Base-by-base conservation (phyloP, 2,888 invertebrate species). In the Athalia circularis region DNA sequence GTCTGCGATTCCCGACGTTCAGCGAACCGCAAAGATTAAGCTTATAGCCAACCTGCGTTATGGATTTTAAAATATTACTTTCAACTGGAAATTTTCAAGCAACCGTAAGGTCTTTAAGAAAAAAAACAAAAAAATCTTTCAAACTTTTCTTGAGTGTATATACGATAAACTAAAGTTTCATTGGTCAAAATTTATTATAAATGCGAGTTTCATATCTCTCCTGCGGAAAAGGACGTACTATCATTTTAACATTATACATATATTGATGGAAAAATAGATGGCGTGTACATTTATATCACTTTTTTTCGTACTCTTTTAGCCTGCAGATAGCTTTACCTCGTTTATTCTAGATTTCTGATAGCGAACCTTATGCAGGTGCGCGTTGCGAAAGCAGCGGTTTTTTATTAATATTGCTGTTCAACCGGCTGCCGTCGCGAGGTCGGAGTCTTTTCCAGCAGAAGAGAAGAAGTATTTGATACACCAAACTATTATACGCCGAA, bases 401-500 rank as follows among this genome's bases (percentile, higher is more conserved):
- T 75, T 75, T 62, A 75, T 75, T 75, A 75, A 52, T 57, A 75
- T 75, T 75, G 62, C 75, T 15, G 29, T 52, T 61, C 50, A 13
- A 62, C 50, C 50, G 62, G 29, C 75, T 75, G 75, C 50, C 75
- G 75, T 62, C 50, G 6, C 47, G 62, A 29, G 29, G 29, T 29
- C 29, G 29, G 29, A 29, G 29, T 29, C 29, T 45, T 62, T 75
- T 11, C 72, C 65, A 8, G 9, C n/a, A n/a, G 54, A n/a, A 61
- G n/a, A 43, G 68, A 47, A 29, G 54, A 50, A 43, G 75, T 48
- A 75, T 75, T 75, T 75, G 75, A 75, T 62, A 75, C 75, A 75
- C 75, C 62, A 62, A 62, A 75, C 62, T 62, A 29, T 29, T 62
- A 29, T 29, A 78, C 77, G 77, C 78, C 70, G 54, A 78, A 79